Evolutionary conservation across 53 echinoderm and acorn worm species (phyloP), one percentile per base, ranked within the genome.

Genomic region (Luidia sarsii): DNA sequence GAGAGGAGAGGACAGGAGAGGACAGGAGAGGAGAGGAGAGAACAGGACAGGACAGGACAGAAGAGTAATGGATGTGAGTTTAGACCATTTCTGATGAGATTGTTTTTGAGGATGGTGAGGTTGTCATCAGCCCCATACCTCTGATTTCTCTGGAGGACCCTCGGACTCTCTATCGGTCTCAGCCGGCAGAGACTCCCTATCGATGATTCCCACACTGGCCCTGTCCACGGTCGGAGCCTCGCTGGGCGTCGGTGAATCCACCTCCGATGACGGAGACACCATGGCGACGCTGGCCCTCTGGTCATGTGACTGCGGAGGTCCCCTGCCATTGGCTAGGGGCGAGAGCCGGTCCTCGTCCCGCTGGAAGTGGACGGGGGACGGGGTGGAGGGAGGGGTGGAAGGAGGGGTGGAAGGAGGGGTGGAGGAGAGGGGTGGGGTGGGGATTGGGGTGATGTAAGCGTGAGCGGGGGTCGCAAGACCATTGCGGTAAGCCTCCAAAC

Each of bases 341-440:
- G 75, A 75, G 22, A 75, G 41, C 41, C 6, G 41, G 41, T 41
- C 6, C 11, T 7, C 11, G 10, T 15, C 29, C 1, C 31, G 32
- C 14, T 59, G 43, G 31, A 63, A 45, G 52, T 64, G 45, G 22
- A 71, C 14, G 27, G 80, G 70, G 16, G 73, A 67, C 3, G 50
- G 37, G 31, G 68, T 66, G 27, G 43, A 23, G 31, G 68, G 83
- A 4, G 80, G 62, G 70, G 70, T 25, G 0, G 87, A 80, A 64
- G 80, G 80, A 7, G 64, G 70, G 14, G 70, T 51, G 0, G 59
- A 61, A 48, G 75, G 57, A 3, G 75, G 75, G 70, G 70, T 25
- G 0, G 87, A 80, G 71, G 80, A 80, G 15, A 70, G 70, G 14
- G 70, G 64, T 3, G 59, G 75, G 61, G 75, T 75, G 4, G 75